Conservation (phyloP, 37 sponge, comb jelly and placozoan genomes). For the Oopsacas minuta region DNA sequence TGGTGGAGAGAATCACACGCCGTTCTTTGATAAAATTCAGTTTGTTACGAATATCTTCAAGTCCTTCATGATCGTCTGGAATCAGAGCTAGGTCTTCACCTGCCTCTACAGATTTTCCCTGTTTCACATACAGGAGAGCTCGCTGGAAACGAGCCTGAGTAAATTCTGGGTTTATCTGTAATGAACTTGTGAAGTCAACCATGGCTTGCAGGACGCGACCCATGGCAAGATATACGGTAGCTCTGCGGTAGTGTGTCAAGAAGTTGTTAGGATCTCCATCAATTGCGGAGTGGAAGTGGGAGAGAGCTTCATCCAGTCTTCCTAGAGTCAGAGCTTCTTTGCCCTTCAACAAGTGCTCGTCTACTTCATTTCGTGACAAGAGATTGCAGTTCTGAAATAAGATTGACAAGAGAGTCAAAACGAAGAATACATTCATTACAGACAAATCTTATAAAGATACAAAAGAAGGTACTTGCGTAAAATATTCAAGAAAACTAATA, state of each 20-base stretch:
- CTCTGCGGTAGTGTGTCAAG: conserved; percentile 78
- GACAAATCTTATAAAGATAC: too few species aligned
- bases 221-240: conserved; percentile 92
- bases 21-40: background rate
- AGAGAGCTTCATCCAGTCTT: background rate
- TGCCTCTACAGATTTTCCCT: conserved; percentile 64
- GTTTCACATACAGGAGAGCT: conserved; percentile 60
- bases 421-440: background rate
- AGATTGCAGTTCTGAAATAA: background rate
- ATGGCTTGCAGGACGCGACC: conserved; percentile 71
- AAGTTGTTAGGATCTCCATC: conserved; percentile 92
- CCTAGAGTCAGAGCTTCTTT: background rate
- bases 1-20: background rate
- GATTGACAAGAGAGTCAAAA: background rate
- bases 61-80: background rate
- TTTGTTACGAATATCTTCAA: background rate
- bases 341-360: background rate
- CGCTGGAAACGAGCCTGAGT: conserved; percentile 63
- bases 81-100: background rate
- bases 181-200: conserved; percentile 61
- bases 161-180: conserved; percentile 72
- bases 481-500: too few species aligned
- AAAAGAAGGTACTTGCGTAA: too few species aligned
- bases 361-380: background rate
- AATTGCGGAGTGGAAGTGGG: conserved; percentile 13